Evolutionary conservation across 2,888 invertebrate species (phyloP).

Genomic region (Drosophila recens): DNA sequence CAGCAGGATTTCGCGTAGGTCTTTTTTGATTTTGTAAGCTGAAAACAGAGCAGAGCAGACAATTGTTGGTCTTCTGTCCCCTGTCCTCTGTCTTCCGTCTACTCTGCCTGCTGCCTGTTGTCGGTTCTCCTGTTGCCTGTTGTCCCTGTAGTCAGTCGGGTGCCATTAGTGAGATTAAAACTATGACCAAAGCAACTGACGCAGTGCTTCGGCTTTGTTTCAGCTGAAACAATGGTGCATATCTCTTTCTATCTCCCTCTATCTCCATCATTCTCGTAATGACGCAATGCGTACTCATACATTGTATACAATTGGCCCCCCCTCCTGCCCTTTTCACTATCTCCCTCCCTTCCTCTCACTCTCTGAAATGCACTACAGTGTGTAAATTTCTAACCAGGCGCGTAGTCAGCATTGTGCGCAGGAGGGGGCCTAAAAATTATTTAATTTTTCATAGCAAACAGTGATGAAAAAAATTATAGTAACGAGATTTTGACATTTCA

Average conservation of each 20-base stretch:
- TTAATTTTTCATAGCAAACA: no score
- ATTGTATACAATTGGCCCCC: conserved; percentile 60
- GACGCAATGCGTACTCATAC: conserved; percentile 75
- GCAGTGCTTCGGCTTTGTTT: conserved; percentile 52
- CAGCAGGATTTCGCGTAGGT: conserved; percentile 17
- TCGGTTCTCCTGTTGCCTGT: background rate
- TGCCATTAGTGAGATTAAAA: conserved; percentile 80
- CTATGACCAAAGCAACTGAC: conserved; percentile 62
- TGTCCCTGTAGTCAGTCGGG: conserved; percentile 27
- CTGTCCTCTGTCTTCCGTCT: background rate
- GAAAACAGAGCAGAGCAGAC: conserved; percentile 16
- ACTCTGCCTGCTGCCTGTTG: background rate
- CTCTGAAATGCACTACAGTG: conserved; percentile 13
- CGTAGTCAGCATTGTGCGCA: background rate
- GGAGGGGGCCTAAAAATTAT: background rate
- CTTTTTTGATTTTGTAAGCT: conserved; percentile 39
- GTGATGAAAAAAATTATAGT: no score
- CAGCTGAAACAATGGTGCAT: conserved; percentile 20
- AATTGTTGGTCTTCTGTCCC: conserved; percentile 35
- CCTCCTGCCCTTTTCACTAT: background rate
- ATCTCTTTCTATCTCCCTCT: conserved; percentile 6
- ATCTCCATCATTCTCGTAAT: conserved; percentile 54
- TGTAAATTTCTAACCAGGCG: background rate
- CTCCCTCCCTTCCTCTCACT: background rate
- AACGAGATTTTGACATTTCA: no score